phyloP scores from a whole-genome alignment of 2,113 vertebrate species.

The Isurus oxyrinchus region DNA sequence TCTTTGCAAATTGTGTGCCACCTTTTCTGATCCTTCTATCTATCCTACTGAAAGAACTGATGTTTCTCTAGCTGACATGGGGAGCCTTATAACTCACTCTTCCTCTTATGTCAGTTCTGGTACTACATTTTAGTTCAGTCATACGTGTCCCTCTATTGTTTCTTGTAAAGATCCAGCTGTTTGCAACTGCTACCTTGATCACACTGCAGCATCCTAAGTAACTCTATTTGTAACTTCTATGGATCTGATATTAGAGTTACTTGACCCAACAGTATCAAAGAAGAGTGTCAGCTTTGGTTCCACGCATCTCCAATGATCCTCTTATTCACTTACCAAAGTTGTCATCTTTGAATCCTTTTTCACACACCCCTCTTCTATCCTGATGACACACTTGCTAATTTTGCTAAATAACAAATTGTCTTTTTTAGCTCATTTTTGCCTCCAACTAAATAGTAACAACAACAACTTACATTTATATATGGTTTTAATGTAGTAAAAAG shows the following conservation, averaged over 20 bases:
- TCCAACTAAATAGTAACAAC: not conserved
- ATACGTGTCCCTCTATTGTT: not conserved
- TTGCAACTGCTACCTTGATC: not conserved
- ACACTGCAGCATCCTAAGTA: not conserved
- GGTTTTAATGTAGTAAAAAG: not conserved
- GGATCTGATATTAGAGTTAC: not conserved
- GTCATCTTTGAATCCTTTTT: not conserved
- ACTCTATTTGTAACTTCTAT: not conserved
- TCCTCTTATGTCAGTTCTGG: not conserved
- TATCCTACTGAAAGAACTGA: not conserved
- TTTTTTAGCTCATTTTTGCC: not conserved
- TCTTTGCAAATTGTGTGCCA: not conserved
- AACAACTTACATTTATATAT: not conserved
- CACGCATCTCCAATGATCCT: not conserved
- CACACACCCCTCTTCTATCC: not conserved
- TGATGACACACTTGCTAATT: not conserved
- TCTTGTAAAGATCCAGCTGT: not conserved
- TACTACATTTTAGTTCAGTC: not conserved
- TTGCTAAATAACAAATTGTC: not conserved
- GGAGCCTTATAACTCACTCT: not conserved
- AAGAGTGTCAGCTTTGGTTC: not conserved
- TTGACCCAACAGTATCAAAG: not conserved
- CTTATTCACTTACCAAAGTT: not conserved
- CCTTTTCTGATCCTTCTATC: not conserved
- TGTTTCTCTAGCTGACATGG: not conserved